A percentile compares a stretch with the other conserved stretches of the same genome.
These are phyloP conservation scores for Coptotermes formosanus DNA, from an alignment of 1,140 invertebrate species.

Conservation along the genomic window DNA sequence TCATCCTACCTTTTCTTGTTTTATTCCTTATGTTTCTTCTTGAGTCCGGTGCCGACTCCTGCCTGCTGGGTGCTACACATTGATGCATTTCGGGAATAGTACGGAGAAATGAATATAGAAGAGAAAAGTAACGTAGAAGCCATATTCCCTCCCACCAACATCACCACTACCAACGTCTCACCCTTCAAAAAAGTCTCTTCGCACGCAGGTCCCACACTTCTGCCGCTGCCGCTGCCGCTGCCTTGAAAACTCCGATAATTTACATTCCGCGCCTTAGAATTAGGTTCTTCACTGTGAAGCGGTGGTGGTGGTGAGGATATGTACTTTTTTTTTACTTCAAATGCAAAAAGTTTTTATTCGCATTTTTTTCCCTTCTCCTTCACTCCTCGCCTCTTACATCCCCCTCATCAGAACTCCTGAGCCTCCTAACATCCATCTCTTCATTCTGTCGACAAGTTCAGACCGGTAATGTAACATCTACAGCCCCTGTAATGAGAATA, in stretches of 20 bases:
- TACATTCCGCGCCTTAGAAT: slow-evolving; percentile 35
- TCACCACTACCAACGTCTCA: background rate
- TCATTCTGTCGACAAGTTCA: background rate
- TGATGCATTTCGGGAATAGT: slow-evolving; percentile 23
- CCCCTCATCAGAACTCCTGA: background rate
- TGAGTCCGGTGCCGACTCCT: background rate
- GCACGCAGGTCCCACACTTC: background rate
- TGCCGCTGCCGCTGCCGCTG: background rate
- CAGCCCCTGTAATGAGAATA: background rate
- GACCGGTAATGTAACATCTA: background rate
- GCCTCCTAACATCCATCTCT: background rate
- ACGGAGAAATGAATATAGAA: slow-evolving; percentile 1
- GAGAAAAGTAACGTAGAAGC: slow-evolving; percentile 3
- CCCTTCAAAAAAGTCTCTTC: background rate
- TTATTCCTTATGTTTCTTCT: background rate
- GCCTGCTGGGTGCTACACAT: background rate
- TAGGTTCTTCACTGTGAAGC: slow-evolving; percentile 23
- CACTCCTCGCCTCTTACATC: background rate
- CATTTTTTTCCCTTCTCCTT: slow-evolving; percentile 19
- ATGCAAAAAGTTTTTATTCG: slow-evolving; percentile 2
- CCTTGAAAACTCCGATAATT: slow-evolving; percentile 34
- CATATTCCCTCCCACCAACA: slow-evolving; percentile 14
- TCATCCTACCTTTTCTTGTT: slow-evolving; percentile 4
- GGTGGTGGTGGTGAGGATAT: background rate
- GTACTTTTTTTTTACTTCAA: slow-evolving; percentile 23